Evolutionary conservation across 2,797 vertebrate species (phyloP), one percentile per base, ranked within the genome.

Genomic region (Takifugu ocellatus): DNA sequence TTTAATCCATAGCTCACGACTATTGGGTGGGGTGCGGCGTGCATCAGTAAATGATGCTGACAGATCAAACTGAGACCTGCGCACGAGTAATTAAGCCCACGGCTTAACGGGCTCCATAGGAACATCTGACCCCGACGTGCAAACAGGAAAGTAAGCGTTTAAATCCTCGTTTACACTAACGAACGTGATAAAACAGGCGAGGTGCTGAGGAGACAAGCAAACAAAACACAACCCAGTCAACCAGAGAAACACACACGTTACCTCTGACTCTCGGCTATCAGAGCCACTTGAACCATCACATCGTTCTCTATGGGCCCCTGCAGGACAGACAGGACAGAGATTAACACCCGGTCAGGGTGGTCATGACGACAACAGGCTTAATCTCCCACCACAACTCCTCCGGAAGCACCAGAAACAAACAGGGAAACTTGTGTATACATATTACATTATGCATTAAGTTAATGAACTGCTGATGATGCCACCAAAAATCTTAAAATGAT

Each of bases 211-310:
- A 11, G 53, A 66, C 53, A 52, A 56, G 68, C 50, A 46, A 31
- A 60, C 5, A 21, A 63, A 36, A 59, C 6, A 68, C 39, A 60
- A 15, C 57, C 16, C 49, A 33, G 36, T 26, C 52, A 21, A 54
- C 24, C 11, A 52, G 6, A 49, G 3, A 52, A 39, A 47, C 24
- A 57, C 16, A 68, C 5, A 61, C 3, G 31, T 64, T 93, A 97
- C 97, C 96, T 94, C 81, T 98, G 96, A 84, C 97, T 99, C 81
- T 99, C 96, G 46, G 97, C 96, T 57, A 99, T 91, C 67, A 98
- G 89, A 11, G 96, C 92, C 58, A 97, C 95, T 0, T 98, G 94
- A 31, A 98, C 89, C 50, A 99, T 93, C 61, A 95, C 84, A 69
- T 99, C 97, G 54, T 99, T 98, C 85, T 96, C 95, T 54, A 97